Base-by-base conservation (phyloP, 2,888 invertebrate species). In the Mimumesa dahlbomi region DNA sequence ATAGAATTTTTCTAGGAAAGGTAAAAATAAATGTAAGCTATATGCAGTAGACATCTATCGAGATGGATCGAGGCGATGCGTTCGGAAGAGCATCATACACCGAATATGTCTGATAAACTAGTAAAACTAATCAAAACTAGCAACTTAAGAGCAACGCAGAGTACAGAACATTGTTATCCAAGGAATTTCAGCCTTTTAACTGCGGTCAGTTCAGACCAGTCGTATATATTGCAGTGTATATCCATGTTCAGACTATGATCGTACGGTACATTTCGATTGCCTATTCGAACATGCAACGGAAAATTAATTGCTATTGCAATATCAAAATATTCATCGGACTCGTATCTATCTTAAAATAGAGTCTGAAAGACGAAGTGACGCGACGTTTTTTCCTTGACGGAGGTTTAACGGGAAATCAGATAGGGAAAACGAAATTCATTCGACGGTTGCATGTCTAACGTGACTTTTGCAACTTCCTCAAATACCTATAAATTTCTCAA, bases 401-500 rank as follows among this genome's bases (percentile, higher is more conserved):
- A 45, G 11, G 21, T 29, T 22, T 22, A 46, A 22, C 16, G 25
- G 25, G 22, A 22, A 46, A 7, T 49, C n/a, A 11, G 38, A 22
- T 6, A n/a, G n/a, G n/a, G n/a, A 45, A 22, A 13, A 40, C 18
- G 40, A 40, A 22, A 18, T 36, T 62, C 42, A 40, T n/a, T 29
- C 6, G 46, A 25, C 42, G 54, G 57, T 38, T 25, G 19, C 48
- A 54, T 63, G 45, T 65, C 40, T 50, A 56, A 34, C 48, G 66
- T 63, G 66, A 71, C 48, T 46, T 7, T 67, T 53, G 48, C 46
- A 68, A 68, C 59, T 73, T 73, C 56, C 45, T 73, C 53, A 61
- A 59, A 59, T 73, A 59, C 31, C 59, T 31, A 57, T 42, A 45
- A 74, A 57, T 49, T 69, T 74, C 50, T 25, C 42, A 19, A 62